Conservation (phyloP, 1,140 invertebrate genomes). For the Agrilus planipennis region DNA sequence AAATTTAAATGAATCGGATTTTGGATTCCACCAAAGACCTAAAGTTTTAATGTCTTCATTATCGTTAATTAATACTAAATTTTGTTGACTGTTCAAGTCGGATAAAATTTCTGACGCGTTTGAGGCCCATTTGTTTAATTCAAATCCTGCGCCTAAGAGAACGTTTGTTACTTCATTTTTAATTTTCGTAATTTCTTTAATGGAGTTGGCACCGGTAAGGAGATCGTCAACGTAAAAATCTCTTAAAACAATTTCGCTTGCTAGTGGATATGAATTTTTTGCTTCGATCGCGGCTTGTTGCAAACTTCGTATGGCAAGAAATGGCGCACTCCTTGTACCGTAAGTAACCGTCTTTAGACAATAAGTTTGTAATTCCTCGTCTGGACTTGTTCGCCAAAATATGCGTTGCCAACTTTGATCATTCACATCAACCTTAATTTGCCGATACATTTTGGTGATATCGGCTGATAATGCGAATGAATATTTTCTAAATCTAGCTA, state of each 20-base stretch:
- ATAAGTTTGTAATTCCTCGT: slow-evolving; percentile 19
- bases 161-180: background rate
- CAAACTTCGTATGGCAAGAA: slow-evolving; percentile 7
- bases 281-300: slow-evolving; percentile 5
- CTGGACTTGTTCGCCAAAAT: slow-evolving; percentile 16
- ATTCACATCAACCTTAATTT: slow-evolving; percentile 15
- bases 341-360: slow-evolving; percentile 2
- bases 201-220: background rate
- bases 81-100: too few species aligned
- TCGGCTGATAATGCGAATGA: slow-evolving; percentile 11
- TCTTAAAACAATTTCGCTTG: background rate
- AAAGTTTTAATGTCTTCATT: too few species aligned
- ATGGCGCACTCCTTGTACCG: slow-evolving; percentile 4
- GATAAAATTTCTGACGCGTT: too few species aligned
- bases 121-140: background rate
- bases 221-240: slow-evolving; percentile 4
- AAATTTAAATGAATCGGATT: too few species aligned
- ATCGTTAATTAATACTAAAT: too few species aligned
- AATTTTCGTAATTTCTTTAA: slow-evolving; percentile 9
- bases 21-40: too few species aligned
- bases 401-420: slow-evolving; percentile 17
- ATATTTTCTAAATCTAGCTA: slow-evolving; percentile 29
- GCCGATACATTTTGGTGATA: slow-evolving; percentile 23
- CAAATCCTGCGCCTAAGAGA: background rate
- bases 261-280: background rate